phyloP scores from a whole-genome alignment of 2,113 vertebrate species.

The Calyptommatus sinebrachiatus region DNA sequence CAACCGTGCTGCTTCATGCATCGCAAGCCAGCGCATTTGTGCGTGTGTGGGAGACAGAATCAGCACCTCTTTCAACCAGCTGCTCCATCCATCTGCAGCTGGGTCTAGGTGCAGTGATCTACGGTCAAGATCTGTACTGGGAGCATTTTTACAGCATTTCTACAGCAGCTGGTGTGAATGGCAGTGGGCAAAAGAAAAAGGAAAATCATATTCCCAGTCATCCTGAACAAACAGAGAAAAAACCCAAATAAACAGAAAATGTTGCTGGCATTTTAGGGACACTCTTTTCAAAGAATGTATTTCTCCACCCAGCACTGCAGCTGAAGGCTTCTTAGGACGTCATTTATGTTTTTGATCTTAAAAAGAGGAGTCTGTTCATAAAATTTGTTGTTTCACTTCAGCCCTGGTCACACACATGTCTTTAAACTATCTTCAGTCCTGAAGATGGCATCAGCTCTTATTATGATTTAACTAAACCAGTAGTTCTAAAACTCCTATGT shows the following conservation, averaged over 20 bases:
- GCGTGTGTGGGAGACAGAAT: constrained; percentile 38
- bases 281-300: constrained; percentile 35
- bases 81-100: constrained; percentile 78
- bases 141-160: constrained; percentile 68
- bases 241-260: constrained; percentile 54
- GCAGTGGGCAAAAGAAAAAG: constrained; percentile 65
- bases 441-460: too few relatives aligned
- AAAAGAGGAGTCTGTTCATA: constrained; percentile 2
- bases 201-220: constrained; percentile 57
- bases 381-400: too few relatives aligned
- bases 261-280: constrained; percentile 25
- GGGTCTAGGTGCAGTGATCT: constrained; percentile 70
- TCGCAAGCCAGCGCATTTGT: constrained; percentile 56
- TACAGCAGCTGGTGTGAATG: constrained; percentile 72
- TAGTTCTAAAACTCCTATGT: too few relatives aligned
- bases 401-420: too few relatives aligned
- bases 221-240: constrained; percentile 57
- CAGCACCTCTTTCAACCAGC: constrained; percentile 74
- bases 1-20: constrained; percentile 58
- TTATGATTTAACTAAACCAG: too few relatives aligned
- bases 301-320: constrained; percentile 41
- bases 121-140: constrained; percentile 64
- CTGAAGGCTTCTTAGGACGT: constrained; percentile 26
- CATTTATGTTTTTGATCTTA: constrained; percentile 45
- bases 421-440: too few relatives aligned